Evolutionary conservation across 2,113 vertebrate species (phyloP).

Genomic region (Coptodon rendalli): DNA sequence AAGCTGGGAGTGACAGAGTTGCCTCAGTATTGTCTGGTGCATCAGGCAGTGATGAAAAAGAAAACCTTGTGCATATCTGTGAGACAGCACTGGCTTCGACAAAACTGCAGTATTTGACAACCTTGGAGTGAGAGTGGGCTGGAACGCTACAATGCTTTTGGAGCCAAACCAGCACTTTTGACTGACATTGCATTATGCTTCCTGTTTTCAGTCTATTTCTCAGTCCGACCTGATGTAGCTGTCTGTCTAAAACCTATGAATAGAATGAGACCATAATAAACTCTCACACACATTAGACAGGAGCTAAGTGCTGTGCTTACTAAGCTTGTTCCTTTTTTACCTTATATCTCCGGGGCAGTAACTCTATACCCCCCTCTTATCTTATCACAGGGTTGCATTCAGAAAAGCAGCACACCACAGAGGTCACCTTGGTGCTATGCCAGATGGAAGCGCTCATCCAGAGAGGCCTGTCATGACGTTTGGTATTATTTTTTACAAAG

Average conservation of each 20-base stretch:
- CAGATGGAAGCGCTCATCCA: constrained; percentile 39
- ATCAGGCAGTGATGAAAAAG: neutral
- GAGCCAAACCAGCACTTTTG: neutral
- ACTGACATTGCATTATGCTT: neutral
- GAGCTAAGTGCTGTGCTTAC: constrained; percentile 32
- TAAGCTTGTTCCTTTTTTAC: constrained; percentile 50
- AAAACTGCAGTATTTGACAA: neutral
- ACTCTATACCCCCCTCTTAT: constrained; percentile 41
- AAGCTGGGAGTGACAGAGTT: neutral
- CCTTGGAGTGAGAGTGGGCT: neutral
- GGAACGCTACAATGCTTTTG: neutral
- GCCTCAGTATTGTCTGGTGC: neutral
- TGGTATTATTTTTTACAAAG: neutral
- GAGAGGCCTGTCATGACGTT: constrained; percentile 15
- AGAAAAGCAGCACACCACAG: constrained; percentile 26
- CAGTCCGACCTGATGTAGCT: neutral
- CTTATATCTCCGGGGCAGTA: constrained; percentile 35
- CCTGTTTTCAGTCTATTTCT: neutral
- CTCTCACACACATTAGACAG: constrained; percentile 10
- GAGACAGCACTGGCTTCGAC: neutral
- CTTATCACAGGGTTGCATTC: constrained; percentile 51
- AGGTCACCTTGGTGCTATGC: constrained; percentile 54
- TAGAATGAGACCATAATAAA: constrained; percentile 2
- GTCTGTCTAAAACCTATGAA: constrained; percentile 11
- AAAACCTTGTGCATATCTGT: neutral